Evolutionary conservation across 1,140 invertebrate genomes (phyloP), one percentile per base, ranked within the genome.

Genomic region (Pseudomyrmex sp.): DNA sequence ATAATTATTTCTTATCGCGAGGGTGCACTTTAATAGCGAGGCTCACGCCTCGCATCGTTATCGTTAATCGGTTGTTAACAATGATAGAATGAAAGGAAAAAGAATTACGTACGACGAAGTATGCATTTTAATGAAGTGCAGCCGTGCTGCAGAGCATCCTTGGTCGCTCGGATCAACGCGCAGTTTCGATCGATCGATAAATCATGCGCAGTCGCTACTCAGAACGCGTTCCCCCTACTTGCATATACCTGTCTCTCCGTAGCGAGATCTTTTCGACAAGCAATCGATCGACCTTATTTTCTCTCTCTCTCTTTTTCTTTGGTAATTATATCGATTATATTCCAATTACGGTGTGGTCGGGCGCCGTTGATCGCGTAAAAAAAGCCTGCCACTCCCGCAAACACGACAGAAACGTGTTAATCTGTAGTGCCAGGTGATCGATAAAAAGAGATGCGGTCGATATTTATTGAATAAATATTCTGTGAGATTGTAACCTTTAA

Each of bases 321-420:
- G 88, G 66, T 86, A 89, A 88, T 88, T 86, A 88, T 72, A 70
- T 18, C 84, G 73, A 89, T 89, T 89, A 89, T 77, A 76, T 82
- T 82, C 69, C 85, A 88, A 87, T 89, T 87, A 89, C 68, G 56
- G 18, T 56, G 56, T 65, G 74, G 54, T 35, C 20, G 48, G 62
- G 18, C 77, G 76, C 76, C 82, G 72, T 68, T 52, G 61, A 86
- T 68, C 54, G 84, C 12, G 50, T 48, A 12, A 56, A 26, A 61
- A 82, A 79, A 35, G 52, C 1, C 23, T 12, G 58, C 13, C 79
- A 50, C 62, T 52, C 62, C 62, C 18, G 56, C 13, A 69, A 83
- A 56, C n/a, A 59, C 8, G 23, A 75, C 50, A 48, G 12, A 54
- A 50, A 74, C 73, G 9, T 86, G 44, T 87, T 87, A 86, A 87